phyloP scores from a whole-genome alignment of 1,140 invertebrate species.

The Nasonia longicornis region DNA sequence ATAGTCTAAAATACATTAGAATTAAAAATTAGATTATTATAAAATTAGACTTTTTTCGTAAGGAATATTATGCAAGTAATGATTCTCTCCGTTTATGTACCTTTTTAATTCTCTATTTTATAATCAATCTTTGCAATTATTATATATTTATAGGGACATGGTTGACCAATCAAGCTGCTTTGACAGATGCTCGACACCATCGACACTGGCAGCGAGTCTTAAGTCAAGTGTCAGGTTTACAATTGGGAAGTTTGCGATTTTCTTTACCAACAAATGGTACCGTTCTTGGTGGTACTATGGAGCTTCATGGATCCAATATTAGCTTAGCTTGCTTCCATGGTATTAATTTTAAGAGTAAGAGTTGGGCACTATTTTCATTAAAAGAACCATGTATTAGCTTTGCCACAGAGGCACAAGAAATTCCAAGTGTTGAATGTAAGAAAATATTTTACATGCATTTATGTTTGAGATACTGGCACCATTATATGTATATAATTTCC shows the following conservation, averaged over 20 bases:
- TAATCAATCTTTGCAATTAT: neutral
- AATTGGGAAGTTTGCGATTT: constrained; percentile 78
- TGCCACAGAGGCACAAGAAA: constrained; percentile 92
- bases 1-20: too few relatives aligned
- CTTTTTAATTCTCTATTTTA: neutral
- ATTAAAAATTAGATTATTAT: too few relatives aligned
- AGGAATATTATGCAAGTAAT: too few relatives aligned
- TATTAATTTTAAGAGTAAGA: constrained; percentile 96
- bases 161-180: constrained; percentile 62
- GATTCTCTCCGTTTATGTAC: neutral
- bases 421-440: constrained; percentile 77
- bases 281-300: constrained; percentile 93
- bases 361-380: constrained; percentile 95
- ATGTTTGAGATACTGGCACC: too few relatives aligned
- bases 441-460: constrained; percentile 28
- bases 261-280: constrained; percentile 75
- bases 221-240: constrained; percentile 78
- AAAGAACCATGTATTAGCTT: constrained; percentile 96
- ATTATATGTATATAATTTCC: neutral
- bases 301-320: constrained; percentile 90
- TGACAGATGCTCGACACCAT: constrained; percentile 82
- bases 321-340: constrained; percentile 97
- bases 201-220: constrained; percentile 92
- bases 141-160: constrained; percentile 54
- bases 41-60: too few relatives aligned